Conservation (phyloP, 2,888 invertebrate species). For the Heliconius sara region DNA sequence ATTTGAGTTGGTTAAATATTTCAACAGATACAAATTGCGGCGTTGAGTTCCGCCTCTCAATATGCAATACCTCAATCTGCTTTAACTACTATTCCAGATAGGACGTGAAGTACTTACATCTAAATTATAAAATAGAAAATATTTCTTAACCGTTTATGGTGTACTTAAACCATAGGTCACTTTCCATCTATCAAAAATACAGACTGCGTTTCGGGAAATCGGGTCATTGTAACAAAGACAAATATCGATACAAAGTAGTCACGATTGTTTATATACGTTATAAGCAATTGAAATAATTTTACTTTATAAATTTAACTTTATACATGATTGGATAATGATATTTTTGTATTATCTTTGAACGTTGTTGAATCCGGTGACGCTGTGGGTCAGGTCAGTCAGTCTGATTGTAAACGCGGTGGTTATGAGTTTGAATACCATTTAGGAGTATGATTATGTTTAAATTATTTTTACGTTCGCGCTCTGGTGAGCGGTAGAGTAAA, state of each 20-base stretch:
- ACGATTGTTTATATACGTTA: constrained; percentile 2
- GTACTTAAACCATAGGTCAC: constrained; percentile 18
- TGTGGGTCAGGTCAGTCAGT: no score
- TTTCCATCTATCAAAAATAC: constrained; percentile 34
- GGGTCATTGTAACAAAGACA: constrained; percentile 25
- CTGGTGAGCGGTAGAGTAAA: no score
- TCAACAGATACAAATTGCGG: neutral
- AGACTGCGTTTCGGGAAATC: constrained; percentile 32
- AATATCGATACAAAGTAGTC: constrained; percentile 3
- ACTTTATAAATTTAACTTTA: neutral
- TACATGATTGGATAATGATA: neutral
- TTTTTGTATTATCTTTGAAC: no score
- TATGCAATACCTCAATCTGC: neutral
- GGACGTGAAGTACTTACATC: neutral
- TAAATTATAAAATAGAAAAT: constrained; percentile 15
- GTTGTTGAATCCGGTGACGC: no score
- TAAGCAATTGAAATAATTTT: neutral
- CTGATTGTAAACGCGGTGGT: no score
- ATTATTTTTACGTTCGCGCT: no score
- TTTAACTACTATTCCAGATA: neutral
- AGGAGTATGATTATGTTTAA: no score
- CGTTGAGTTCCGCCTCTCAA: neutral
- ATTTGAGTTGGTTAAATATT: neutral
- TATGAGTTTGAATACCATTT: no score
- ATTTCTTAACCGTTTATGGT: constrained; percentile 11